These are phyloP conservation scores for Zaprionus vittiger DNA, from an alignment of 1,140 invertebrate genomes.

Conservation along the genomic window DNA sequence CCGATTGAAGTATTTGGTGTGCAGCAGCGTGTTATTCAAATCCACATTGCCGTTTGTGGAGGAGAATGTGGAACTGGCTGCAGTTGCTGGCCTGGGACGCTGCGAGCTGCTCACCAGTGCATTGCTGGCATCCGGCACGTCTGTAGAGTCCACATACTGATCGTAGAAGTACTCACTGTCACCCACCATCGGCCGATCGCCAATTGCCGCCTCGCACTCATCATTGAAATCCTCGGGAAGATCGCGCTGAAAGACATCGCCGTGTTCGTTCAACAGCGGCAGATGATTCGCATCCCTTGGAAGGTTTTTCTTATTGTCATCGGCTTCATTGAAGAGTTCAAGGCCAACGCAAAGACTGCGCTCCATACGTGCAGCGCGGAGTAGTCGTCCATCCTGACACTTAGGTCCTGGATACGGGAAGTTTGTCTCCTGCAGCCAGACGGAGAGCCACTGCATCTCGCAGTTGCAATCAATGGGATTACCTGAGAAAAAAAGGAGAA, in stretches of 20 bases:
- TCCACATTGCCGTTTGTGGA: constrained; percentile 83
- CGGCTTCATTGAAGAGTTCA: constrained; percentile 44
- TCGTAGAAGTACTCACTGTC: constrained; percentile 93
- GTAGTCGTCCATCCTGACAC: constrained; percentile 90
- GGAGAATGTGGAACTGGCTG: not conserved
- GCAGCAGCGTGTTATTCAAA: constrained; percentile 88
- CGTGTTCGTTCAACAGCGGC: constrained; percentile 81
- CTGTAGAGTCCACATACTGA: constrained; percentile 89
- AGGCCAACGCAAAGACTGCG: constrained; percentile 87
- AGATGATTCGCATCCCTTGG: constrained; percentile 59
- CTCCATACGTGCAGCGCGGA: constrained; percentile 89
- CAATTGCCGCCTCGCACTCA: constrained; percentile 76
- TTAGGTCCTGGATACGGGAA: constrained; percentile 87
- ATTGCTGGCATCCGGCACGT: constrained; percentile 73
- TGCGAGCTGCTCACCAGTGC: constrained; percentile 79
- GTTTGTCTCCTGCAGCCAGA: constrained; percentile 91
- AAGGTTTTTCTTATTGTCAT: constrained; percentile 41
- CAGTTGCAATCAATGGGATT: constrained; percentile 93
- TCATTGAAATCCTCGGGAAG: constrained; percentile 79
- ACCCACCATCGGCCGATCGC: constrained; percentile 87
- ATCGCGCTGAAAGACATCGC: constrained; percentile 79
- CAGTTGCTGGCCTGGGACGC: constrained; percentile 84
- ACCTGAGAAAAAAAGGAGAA: constrained; percentile 84
- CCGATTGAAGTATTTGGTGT: constrained; percentile 86
- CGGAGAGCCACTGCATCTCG: constrained; percentile 91